These are phyloP conservation scores for Nemotelus nigrinus DNA, from an alignment of 2,888 invertebrate genomes.

Conservation along the genomic window DNA sequence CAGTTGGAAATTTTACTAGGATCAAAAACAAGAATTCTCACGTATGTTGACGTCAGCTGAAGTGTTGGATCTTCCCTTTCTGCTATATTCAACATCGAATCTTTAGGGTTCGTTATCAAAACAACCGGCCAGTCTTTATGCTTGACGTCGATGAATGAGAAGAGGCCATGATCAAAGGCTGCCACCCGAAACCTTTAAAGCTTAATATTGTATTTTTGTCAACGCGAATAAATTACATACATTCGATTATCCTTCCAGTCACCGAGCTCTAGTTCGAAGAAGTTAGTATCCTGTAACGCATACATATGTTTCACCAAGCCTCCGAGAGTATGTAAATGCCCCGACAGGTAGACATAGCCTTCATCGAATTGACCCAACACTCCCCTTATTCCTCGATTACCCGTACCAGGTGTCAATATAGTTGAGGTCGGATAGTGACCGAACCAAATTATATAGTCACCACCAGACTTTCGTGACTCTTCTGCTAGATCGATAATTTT, in stretches of 20 bases:
- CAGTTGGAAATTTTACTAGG: slow-evolving; percentile 72
- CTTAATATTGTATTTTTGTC: slow-evolving; percentile 16
- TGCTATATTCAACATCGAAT: slow-evolving; percentile 78
- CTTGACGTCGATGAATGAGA: slow-evolving; percentile 83
- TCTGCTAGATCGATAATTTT: slow-evolving; percentile 69
- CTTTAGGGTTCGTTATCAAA: slow-evolving; percentile 91
- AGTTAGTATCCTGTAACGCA: slow-evolving; percentile 82
- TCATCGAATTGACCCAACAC: slow-evolving; percentile 70
- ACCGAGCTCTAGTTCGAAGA: slow-evolving; percentile 86
- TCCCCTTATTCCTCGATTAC: slow-evolving; percentile 67
- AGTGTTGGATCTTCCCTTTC: slow-evolving; percentile 73
- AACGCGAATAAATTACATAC: slow-evolving; percentile 63
- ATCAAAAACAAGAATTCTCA: slow-evolving; percentile 84
- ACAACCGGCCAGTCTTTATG: slow-evolving; percentile 84
- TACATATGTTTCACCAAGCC: slow-evolving; percentile 86
- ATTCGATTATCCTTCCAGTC: slow-evolving; percentile 93
- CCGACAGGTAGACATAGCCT: slow-evolving; percentile 84
- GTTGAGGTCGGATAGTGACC: slow-evolving; percentile 94
- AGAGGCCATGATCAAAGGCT: slow-evolving; percentile 89
- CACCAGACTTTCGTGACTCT: slow-evolving; percentile 66
- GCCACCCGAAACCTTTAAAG: slow-evolving; percentile 75
- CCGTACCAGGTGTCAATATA: slow-evolving; percentile 71
- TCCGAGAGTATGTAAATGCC: slow-evolving; percentile 87
- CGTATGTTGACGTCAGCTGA: slow-evolving; percentile 74
- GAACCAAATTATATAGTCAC: slow-evolving; percentile 79